Base-by-base conservation (phyloP, 2,888 invertebrate species). In the Diloba caeruleocephala region DNA sequence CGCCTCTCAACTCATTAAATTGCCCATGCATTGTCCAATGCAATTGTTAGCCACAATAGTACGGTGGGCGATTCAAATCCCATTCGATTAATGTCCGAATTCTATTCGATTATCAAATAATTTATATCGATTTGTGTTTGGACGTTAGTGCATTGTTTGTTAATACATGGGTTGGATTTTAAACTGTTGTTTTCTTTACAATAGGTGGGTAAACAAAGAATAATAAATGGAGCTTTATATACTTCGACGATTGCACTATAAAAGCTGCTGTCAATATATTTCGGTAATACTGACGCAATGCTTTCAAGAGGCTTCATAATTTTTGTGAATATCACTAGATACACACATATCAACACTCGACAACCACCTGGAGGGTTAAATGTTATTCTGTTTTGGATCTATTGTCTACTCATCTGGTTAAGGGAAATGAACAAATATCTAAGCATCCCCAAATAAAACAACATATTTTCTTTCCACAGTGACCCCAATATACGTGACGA, bases 61-160 rank as follows among this genome's bases (percentile, higher is more conserved):
- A 67, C 70, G 55, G 62, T 76, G 70, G 73, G 58, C 74, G 58
- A 59, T 64, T 71, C 64, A 60, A 68, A 69, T 63, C 57, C 45
- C 50, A 71, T 73, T 76, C 70, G 60, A 70, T 69, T 80, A 60
- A 68, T 69, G 77, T 71, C 75, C 76, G 52, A 79, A 77, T 74
- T 68, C 61, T 71, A 76, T 73, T 69, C 76, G 78, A 73, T 78
- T 75, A 68, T 64, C 62, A 55, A 72, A 74, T 77, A 73, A 81
- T 81, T 81, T 77, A 80, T 70, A 66, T 72, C 63, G 62, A 60
- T 59, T 63, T 51, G 19, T 37, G 57, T 61, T 63, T 50, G 38
- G 10, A 54, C 44, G 38, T 55, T 34, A 45, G 53, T 41, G 54
- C 41, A 61, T 68, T 72, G 73, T 72, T 71, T 66, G 68, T 64